phyloP scores from a whole-genome alignment of 2,797 vertebrate species.

The Hippocampus kuda region DNA sequence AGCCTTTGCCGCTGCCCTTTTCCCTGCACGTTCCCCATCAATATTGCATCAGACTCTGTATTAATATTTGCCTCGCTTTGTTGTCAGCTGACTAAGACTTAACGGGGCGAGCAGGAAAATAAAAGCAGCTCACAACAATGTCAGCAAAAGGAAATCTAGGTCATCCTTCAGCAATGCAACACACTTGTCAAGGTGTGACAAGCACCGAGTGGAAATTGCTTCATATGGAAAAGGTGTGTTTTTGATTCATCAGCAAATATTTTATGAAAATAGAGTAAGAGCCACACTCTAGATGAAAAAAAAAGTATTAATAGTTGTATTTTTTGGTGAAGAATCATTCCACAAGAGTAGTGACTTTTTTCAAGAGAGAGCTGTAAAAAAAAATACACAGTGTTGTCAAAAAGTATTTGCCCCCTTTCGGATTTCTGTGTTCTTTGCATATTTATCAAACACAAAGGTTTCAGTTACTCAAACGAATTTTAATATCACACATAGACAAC shows the following conservation, averaged over 20 bases:
- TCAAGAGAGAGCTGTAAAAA: no score
- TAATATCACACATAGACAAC: no score
- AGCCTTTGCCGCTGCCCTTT: constrained; percentile 36
- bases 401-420: no score
- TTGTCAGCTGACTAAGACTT: constrained; percentile 49
- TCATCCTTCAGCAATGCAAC: constrained; percentile 51
- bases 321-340: no score
- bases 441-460: no score
- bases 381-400: no score
- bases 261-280: background rate
- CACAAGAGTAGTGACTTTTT: no score
- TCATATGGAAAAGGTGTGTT: background rate
- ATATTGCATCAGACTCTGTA: constrained; percentile 53
- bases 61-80: constrained; percentile 61
- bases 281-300: background rate
- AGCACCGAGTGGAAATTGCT: background rate
- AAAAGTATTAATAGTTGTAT: background rate
- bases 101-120: constrained; percentile 47
- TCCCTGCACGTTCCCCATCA: constrained; percentile 50
- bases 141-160: constrained; percentile 54
- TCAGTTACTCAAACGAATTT: no score
- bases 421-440: no score
- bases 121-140: constrained; percentile 47
- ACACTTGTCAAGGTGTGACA: constrained; percentile 45
- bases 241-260: background rate